Conservation (phyloP, 2,797 vertebrate genomes). For the Hylomyscus alleni region DNA sequence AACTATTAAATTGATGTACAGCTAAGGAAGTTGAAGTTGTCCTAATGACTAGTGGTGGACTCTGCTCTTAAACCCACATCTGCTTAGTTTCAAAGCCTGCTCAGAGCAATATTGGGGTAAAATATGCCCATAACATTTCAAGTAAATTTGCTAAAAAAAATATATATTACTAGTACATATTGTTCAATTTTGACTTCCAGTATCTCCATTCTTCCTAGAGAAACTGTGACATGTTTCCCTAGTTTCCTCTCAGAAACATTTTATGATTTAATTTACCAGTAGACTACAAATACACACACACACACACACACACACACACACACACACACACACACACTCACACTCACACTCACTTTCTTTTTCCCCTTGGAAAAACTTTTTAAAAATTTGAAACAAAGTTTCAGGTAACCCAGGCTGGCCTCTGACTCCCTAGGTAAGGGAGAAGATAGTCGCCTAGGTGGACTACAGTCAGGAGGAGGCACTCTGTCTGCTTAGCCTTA, state of each 20-base stretch:
- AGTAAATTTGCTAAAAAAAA: conserved; percentile 29
- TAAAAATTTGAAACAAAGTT: neutral
- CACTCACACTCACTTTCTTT: neutral
- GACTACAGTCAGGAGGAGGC: neutral
- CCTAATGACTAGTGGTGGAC: neutral
- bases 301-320: neutral
- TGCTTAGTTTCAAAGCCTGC: neutral
- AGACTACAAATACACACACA: neutral
- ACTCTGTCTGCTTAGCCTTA: neutral
- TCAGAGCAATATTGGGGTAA: conserved; percentile 23
- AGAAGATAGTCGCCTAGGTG: neutral
- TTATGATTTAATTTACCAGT: neutral
- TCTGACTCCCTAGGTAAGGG: neutral
- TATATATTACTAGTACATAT: neutral
- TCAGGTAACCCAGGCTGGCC: neutral
- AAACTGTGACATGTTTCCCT: neutral
- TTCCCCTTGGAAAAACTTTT: neutral
- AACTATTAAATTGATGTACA: neutral
- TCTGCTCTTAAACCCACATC: neutral
- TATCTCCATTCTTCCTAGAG: neutral
- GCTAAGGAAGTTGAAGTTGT: neutral
- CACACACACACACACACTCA: neutral
- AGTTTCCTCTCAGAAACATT: neutral
- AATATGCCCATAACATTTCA: neutral
- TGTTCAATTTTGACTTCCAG: neutral